Evolutionary conservation across 2,113 vertebrate species (phyloP).

Genomic region (Percina caprodes): DNA sequence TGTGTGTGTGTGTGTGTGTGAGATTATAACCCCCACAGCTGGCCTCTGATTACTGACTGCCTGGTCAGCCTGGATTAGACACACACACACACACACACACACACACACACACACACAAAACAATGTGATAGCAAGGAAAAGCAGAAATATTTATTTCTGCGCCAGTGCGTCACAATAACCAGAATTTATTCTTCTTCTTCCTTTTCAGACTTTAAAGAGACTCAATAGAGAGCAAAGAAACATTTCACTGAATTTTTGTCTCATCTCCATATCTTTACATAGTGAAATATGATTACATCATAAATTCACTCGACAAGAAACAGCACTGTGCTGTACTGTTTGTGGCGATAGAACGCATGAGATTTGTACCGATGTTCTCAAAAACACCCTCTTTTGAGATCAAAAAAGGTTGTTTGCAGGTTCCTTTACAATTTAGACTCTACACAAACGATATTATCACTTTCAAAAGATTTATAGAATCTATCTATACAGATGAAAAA

Average conservation of each 20-base stretch:
- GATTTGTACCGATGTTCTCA: neutral
- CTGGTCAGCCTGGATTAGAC: neutral
- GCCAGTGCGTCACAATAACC: conserved; percentile 24
- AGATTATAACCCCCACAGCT: no score
- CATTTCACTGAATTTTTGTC: conserved; percentile 16
- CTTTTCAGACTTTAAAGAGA: conserved; percentile 34
- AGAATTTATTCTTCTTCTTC: neutral
- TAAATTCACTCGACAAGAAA: neutral
- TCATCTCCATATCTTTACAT: conserved; percentile 20
- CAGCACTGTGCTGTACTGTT: neutral
- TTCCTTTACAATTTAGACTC: neutral
- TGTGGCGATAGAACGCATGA: neutral
- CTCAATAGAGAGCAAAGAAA: conserved; percentile 5
- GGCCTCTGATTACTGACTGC: no score
- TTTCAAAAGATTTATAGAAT: neutral
- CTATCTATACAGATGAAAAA: neutral
- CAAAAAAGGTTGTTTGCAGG: neutral
- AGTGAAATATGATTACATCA: neutral
- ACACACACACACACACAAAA: conserved; percentile 19
- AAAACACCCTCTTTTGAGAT: neutral
- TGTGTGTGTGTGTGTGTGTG: neutral
- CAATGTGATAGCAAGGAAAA: conserved; percentile 51
- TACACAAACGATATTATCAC: neutral
- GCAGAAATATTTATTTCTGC: conserved; percentile 13
- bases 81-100: conserved; percentile 7